phyloP scores from a whole-genome alignment of 2,113 vertebrate species.

The Xiphias gladius region DNA sequence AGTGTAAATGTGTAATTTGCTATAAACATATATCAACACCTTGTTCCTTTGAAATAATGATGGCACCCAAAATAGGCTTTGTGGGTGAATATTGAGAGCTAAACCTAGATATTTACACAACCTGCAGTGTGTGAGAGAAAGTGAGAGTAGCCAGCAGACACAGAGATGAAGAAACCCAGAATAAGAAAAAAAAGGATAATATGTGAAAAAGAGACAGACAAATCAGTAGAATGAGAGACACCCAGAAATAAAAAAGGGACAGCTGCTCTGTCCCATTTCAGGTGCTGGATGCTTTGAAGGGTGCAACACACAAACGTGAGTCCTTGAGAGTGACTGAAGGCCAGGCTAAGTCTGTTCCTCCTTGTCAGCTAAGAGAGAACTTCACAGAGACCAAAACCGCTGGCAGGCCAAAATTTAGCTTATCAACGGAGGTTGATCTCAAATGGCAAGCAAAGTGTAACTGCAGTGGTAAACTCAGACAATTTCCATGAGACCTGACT shows the following conservation, averaged over 20 bases:
- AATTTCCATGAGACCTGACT: too few relatives aligned
- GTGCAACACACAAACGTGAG: background rate
- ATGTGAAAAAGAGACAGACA: background rate
- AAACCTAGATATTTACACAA: background rate
- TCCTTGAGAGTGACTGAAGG: background rate
- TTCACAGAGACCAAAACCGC: background rate
- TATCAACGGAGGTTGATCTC: too few relatives aligned
- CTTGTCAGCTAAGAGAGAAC: background rate
- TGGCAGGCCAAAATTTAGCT: too few relatives aligned
- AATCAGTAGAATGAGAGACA: background rate
- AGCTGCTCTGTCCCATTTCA: background rate
- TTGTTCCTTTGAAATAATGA: constrained; percentile 2
- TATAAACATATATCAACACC: background rate
- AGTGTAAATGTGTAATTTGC: background rate
- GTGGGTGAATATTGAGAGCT: background rate
- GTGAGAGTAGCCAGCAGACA: background rate
- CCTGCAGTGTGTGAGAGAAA: background rate
- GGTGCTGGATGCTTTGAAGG: background rate
- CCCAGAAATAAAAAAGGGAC: background rate
- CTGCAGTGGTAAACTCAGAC: too few relatives aligned
- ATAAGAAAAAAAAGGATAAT: background rate
- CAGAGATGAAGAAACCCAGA: background rate
- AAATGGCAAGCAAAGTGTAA: too few relatives aligned
- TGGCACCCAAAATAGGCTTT: background rate
- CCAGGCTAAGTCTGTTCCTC: too few relatives aligned